phyloP scores from a whole-genome alignment of 2,113 vertebrate species.

The Platysteira castanea region DNA sequence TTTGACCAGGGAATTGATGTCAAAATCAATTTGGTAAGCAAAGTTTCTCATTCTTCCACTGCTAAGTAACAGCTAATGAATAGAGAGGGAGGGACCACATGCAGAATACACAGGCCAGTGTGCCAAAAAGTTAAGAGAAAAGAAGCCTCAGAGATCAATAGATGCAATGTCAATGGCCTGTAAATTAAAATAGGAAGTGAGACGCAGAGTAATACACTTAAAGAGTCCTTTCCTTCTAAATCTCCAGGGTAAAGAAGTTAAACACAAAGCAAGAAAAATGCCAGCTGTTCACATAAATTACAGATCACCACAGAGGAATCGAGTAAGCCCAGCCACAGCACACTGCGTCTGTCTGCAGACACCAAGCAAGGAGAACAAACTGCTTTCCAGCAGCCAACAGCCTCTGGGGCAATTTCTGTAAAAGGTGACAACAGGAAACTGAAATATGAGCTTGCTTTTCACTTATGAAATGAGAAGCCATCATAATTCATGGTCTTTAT shows the following conservation, averaged over 20 bases:
- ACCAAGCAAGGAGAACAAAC: background rate
- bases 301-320: background rate
- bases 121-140: background rate
- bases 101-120: background rate
- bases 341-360: background rate
- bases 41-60: background rate
- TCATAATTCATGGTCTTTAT: slow-evolving; percentile 4
- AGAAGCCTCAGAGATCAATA: background rate
- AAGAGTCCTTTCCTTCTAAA: background rate
- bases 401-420: background rate
- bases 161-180: background rate
- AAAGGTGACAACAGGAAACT: background rate
- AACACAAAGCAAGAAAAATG: background rate
- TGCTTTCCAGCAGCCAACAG: background rate
- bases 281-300: background rate
- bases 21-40: slow-evolving; percentile 15
- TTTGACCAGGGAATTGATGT: slow-evolving; percentile 1
- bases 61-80: background rate
- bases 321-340: background rate
- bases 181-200: background rate
- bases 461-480: background rate
- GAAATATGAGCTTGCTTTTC: background rate
- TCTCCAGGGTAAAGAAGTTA: background rate
- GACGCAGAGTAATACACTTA: background rate
- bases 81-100: background rate